Conservation (phyloP, 2,888 invertebrate genomes). For the Mythimna pallens region DNA sequence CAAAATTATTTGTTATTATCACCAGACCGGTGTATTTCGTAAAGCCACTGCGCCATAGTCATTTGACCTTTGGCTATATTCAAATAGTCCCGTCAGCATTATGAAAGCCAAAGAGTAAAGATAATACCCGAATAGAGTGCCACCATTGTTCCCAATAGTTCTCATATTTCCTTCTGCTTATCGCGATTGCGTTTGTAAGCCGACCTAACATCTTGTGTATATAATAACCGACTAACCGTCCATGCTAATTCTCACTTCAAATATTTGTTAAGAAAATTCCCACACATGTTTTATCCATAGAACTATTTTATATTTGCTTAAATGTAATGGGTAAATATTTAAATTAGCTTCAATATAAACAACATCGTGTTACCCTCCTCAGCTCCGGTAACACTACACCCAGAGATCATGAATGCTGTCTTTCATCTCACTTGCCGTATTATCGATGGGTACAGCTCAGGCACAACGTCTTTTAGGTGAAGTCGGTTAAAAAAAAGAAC, state of each 20-base stretch:
- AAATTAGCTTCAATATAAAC: conserved; percentile 80
- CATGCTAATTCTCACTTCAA: conserved; percentile 54
- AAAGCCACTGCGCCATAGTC: conserved; percentile 3
- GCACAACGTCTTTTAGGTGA: conserved; percentile 45
- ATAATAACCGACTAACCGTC: conserved; percentile 22
- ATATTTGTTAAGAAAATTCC: conserved; percentile 65
- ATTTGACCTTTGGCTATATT: conserved; percentile 21
- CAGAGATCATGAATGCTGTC: conserved; percentile 82
- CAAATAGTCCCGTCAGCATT: conserved; percentile 26
- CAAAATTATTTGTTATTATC: background rate
- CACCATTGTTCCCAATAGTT: conserved; percentile 51
- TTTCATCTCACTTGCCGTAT: conserved; percentile 85
- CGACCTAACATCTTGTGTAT: conserved; percentile 36
- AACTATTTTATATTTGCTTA: conserved; percentile 67
- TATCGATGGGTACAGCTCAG: conserved; percentile 72
- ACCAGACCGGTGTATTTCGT: conserved; percentile 14
- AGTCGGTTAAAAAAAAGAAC: conserved; percentile 50
- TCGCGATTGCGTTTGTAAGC: conserved; percentile 39
- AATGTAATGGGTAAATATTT: conserved; percentile 79
- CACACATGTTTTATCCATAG: conserved; percentile 69
- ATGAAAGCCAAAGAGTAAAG: conserved; percentile 27
- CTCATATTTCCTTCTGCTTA: conserved; percentile 55
- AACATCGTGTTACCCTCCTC: conserved; percentile 72
- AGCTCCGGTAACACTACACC: conserved; percentile 83
- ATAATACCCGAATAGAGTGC: conserved; percentile 30